Base-by-base conservation (phyloP, 2,888 invertebrate species). In the Labia minor region DNA sequence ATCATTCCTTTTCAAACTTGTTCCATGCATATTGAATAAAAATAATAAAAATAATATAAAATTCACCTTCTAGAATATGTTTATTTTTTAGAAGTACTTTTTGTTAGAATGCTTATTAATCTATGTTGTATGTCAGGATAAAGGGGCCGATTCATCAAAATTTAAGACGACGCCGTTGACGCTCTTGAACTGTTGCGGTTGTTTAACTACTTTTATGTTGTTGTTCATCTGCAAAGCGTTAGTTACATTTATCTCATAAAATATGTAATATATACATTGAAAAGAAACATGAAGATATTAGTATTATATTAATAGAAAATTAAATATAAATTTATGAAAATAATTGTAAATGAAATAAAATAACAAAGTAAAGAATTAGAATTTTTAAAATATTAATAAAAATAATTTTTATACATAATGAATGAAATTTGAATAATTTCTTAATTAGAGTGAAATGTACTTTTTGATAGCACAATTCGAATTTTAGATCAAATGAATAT, bases 211-310 rank as follows among this genome's bases (percentile, higher is more conserved):
- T 16, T 49, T 49, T 14, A 14, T 8, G 49, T 49, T 49, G 49
- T 49, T 49, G 49, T 49, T 49, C 49, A 49, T 49, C 49, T 49
- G 49, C 49, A 49, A 49, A 49, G 49, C 49, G 49, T 49, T 49
- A 49, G 49, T 49, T 16, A 49, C 49, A 49, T 33, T 33, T 33
- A 8, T 6, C 11, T 8, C 33, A 33, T 11, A 33, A 33, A 33
- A 33, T 11, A 33, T 33, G 6, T 11, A 33, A 6, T 33, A 33
- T 8, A 33, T 33, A 11, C 33, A 8, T 11, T 33, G 6, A 11
- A 33, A 33, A 33, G 6, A 33, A 11, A 6, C 11, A 33, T 33
- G 33, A 11, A 8, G 6, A 33, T 6, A 8, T 33, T 33, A 33
- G 6, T 33, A 33, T 33, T 11, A 33, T 33, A 8, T 33, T 8